These are phyloP conservation scores for Andrena flavipes DNA, from an alignment of 2,888 invertebrate species.

Conservation along the genomic window DNA sequence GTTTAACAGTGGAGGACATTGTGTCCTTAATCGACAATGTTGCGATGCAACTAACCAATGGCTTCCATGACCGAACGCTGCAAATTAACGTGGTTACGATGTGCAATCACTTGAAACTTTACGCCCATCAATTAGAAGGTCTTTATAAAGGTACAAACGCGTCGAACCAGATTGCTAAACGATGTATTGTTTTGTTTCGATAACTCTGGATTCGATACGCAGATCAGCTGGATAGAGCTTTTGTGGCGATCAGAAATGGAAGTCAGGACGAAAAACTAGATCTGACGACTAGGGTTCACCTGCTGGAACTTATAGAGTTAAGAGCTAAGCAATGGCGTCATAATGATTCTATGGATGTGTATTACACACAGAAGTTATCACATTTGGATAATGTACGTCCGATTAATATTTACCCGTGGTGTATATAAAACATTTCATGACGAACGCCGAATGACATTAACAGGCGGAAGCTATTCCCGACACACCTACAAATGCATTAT, in stretches of 20 bases:
- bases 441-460: conserved; percentile 29
- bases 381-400: conserved; percentile 83
- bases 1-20: conserved; percentile 88
- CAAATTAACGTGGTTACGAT: conserved; percentile 91
- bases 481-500: conserved; percentile 77
- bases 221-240: conserved; percentile 93
- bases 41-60: conserved; percentile 91
- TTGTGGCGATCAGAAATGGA: conserved; percentile 95
- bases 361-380: conserved; percentile 88
- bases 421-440: not conserved
- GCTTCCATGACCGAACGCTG: conserved; percentile 89
- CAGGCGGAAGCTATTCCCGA: conserved; percentile 73
- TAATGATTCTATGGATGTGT: conserved; percentile 93
- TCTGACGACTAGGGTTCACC: conserved; percentile 93
- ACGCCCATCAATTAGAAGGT: conserved; percentile 91
- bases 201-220: conserved; percentile 15
- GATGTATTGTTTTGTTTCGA: not conserved
- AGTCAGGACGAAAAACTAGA: conserved; percentile 95
- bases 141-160: conserved; percentile 88
- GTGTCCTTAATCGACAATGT: conserved; percentile 93
- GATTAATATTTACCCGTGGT: not conserved
- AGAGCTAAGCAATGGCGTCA: conserved; percentile 96
- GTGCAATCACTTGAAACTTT: conserved; percentile 92
- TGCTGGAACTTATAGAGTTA: conserved; percentile 96
- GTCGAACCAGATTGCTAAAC: too few species aligned